Conservation (phyloP, 2,797 vertebrate species). For the Pseudotriccus pelzelni region DNA sequence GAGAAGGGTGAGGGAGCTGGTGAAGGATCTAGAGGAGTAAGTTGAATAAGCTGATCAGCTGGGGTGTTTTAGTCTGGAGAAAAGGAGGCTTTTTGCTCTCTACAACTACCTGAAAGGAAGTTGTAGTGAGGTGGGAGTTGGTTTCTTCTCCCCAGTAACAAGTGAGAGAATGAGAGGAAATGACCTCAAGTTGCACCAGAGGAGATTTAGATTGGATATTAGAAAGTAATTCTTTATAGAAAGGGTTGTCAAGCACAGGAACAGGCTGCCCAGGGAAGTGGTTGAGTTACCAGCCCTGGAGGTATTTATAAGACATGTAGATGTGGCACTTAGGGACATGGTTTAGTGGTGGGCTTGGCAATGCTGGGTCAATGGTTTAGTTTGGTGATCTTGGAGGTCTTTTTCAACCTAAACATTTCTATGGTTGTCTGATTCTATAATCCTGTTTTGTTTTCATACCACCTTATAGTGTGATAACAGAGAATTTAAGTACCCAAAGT, state of each 20-base stretch:
- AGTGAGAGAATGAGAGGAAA: not conserved
- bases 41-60: not conserved
- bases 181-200: not conserved
- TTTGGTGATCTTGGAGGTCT: not conserved
- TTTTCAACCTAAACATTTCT: not conserved
- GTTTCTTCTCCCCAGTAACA: not conserved
- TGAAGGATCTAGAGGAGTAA: not conserved
- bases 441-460: not conserved
- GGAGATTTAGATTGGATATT: not conserved
- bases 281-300: not conserved
- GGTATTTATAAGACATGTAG: not conserved
- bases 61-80: not conserved
- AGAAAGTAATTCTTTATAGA: not conserved
- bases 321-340: not conserved
- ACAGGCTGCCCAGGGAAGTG: not conserved
- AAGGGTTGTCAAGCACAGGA: rapidly evolving
- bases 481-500: not conserved
- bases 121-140: not conserved
- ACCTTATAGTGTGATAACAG: not conserved
- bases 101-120: not conserved
- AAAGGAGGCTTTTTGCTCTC: not conserved
- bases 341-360: not conserved
- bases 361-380: not conserved
- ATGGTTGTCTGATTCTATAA: not conserved
- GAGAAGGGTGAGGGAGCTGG: not conserved